Base-by-base conservation (phyloP, 2,888 invertebrate genomes). In the Temnothorax unifasciatus region DNA sequence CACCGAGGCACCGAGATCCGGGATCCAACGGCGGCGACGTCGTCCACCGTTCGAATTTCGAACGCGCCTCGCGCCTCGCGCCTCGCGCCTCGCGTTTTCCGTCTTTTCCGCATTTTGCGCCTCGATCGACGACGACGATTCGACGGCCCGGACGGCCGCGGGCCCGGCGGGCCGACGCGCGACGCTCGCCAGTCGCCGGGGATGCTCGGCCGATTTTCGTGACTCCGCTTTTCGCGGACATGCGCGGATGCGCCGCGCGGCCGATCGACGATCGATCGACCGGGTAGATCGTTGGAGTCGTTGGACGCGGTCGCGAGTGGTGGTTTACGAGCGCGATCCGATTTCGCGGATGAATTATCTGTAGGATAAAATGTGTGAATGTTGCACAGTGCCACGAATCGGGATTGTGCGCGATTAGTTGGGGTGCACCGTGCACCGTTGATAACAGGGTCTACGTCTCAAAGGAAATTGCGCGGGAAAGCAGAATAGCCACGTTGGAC, bases 1-100 rank as follows among this genome's bases (percentile, higher is more conserved):
- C 61, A 2, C 5, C 25, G 34, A 25, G 41, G 34, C 34, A 34
- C 34, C 34, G 34, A 64, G n/a, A 68, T 74, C 86, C 82, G 77
- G 74, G 74, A 71, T 74, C 84, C 77, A 29, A 9, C 82, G 68
- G 47, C 57, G 8, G 11, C 13, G 11, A 4, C 25, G 25, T 34
- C 34, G 34, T 34, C 0, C 34, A 6, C 34, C 34, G 0, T 34
- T 34, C 0, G 34, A 34, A 15, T 54, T 64, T 59, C 21, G 29
- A 52, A 11, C 63, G 34, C 47, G 47, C 15, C 47, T 15, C 11
- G 38, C 54, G 21, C 25, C 25, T 25, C 25, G 25, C 25, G 25
- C 25, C 25, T 25, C 63, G 21, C 47, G 47, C 47, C 47, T 15
- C 11, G 41, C 54, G 21, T 15, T 63, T 59, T 61, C 13, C 41